A percentile compares a stretch with the other conserved stretches of the same genome.
These are phyloP conservation scores for Perccottus glenii DNA, from an alignment of 2,113 vertebrate species.

Conservation along the genomic window DNA sequence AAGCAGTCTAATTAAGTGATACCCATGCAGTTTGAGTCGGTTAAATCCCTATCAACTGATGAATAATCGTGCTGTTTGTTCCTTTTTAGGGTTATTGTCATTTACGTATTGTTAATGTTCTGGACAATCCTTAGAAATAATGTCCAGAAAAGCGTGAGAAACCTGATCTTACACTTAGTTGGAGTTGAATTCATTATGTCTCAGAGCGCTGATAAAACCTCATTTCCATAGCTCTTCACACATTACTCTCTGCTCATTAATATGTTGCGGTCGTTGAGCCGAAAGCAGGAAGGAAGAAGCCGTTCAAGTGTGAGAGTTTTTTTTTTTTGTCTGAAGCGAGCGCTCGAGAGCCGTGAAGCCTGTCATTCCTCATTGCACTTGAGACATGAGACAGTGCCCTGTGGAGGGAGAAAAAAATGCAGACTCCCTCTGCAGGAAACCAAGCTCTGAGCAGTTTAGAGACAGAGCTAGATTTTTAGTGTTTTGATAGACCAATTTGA, in stretches of 20 bases:
- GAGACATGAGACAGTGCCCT: slow-evolving; percentile 53
- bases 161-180: too few relatives aligned
- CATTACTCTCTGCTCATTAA: neutral
- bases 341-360: slow-evolving; percentile 36
- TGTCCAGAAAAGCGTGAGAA: too few relatives aligned
- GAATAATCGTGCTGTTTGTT: too few relatives aligned
- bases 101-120: too few relatives aligned
- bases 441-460: slow-evolving; percentile 1
- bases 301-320: neutral
- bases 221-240: neutral
- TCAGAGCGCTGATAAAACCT: neutral
- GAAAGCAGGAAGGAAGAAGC: slow-evolving; percentile 42
- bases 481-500: slow-evolving; percentile 7
- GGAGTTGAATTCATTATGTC: neutral
- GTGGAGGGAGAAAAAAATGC: slow-evolving; percentile 40
- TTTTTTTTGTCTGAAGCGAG: slow-evolving; percentile 27
- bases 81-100: too few relatives aligned
- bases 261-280: neutral
- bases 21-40: too few relatives aligned
- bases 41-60: too few relatives aligned
- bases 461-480: slow-evolving; percentile 11
- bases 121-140: too few relatives aligned
- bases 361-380: slow-evolving; percentile 44
- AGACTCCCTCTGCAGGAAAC: slow-evolving; percentile 47
- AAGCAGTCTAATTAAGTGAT: too few relatives aligned